phyloP scores from a whole-genome alignment of 1,140 invertebrate genomes.

The Drosophila tsacasi region DNA sequence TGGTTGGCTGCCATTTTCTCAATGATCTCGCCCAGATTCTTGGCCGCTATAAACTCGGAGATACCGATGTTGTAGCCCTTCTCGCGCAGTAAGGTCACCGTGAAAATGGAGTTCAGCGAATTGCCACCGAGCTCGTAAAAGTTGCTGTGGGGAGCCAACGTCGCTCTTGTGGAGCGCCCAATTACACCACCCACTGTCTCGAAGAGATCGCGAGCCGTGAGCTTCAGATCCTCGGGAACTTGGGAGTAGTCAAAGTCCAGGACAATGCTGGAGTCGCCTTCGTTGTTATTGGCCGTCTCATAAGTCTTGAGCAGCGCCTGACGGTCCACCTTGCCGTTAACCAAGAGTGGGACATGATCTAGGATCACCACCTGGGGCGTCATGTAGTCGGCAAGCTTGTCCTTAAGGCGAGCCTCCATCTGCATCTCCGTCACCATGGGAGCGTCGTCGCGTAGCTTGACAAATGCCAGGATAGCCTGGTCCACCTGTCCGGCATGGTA shows the following conservation, averaged over 20 bases:
- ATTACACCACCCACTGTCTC: constrained; percentile 90
- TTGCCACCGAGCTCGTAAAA: constrained; percentile 95
- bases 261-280: constrained; percentile 77
- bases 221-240: constrained; percentile 87
- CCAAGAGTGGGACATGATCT: constrained; percentile 90
- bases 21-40: constrained; percentile 89
- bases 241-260: constrained; percentile 87
- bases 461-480: constrained; percentile 91
- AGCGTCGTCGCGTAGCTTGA: constrained; percentile 87
- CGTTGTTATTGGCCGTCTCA: constrained; percentile 88
- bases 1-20: constrained; percentile 85
- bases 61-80: constrained; percentile 92
- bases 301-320: constrained; percentile 91
- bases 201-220: constrained; percentile 89
- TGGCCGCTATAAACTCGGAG: constrained; percentile 91
- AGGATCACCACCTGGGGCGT: constrained; percentile 91
- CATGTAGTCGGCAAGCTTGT: constrained; percentile 90
- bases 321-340: constrained; percentile 94
- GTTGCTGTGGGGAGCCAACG: constrained; percentile 88
- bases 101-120: constrained; percentile 93
- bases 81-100: constrained; percentile 91
- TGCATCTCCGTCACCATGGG: constrained; percentile 87
- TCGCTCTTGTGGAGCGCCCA: constrained; percentile 87
- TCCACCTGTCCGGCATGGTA: constrained; percentile 91
- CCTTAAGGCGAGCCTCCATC: constrained; percentile 88